Conservation (phyloP, 2,888 invertebrate genomes). For the Prenolepis imparis region DNA sequence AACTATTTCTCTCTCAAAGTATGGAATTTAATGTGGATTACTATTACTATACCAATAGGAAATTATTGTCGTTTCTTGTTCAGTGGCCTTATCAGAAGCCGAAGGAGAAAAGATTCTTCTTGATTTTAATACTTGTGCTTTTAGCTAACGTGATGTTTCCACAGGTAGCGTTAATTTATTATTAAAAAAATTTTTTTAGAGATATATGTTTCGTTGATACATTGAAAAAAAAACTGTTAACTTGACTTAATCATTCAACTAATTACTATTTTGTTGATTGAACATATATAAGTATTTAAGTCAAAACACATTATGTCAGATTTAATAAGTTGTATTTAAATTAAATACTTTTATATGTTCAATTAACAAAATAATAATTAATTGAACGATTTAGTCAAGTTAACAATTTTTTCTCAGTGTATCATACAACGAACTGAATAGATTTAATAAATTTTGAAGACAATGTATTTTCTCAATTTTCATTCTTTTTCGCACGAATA, state of each 20-base stretch:
- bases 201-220: neutral
- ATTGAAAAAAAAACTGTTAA: too few relatives aligned
- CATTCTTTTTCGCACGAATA: neutral
- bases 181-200: neutral
- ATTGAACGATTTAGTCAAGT: too few relatives aligned
- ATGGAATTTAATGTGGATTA: neutral
- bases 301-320: too few relatives aligned
- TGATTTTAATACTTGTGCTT: neutral
- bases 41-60: constrained; percentile 19
- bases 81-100: constrained; percentile 41
- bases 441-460: neutral
- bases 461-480: neutral
- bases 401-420: too few relatives aligned
- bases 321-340: too few relatives aligned
- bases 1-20: neutral
- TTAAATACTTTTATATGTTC: too few relatives aligned
- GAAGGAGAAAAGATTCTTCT: neutral
- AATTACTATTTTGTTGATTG: too few relatives aligned
- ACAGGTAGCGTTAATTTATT: neutral
- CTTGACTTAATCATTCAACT: too few relatives aligned
- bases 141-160: neutral
- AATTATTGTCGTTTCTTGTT: neutral
- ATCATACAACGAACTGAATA: neutral
- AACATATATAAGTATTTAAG: too few relatives aligned
- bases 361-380: too few relatives aligned